A percentile compares a stretch with the other conserved stretches of the same genome.
Evolutionary conservation across 2,113 vertebrate genomes (phyloP).

Genomic region (Urocitellus parryii): DNA sequence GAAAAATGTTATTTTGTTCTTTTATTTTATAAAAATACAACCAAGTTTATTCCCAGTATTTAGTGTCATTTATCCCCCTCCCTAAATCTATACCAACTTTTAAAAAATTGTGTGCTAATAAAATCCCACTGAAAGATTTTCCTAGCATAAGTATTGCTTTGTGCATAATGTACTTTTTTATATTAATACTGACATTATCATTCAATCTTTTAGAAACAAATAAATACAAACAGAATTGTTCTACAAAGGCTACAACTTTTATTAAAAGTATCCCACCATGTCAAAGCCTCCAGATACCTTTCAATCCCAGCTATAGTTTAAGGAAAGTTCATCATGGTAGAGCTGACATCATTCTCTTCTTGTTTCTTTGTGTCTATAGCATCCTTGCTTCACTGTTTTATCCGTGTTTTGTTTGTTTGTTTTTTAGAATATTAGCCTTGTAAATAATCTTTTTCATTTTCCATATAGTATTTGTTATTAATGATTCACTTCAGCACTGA

Average conservation of each 20-base stretch:
- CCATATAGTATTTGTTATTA: neutral
- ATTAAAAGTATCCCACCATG: neutral
- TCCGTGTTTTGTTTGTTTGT: neutral
- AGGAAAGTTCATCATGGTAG: neutral
- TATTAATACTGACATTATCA: neutral
- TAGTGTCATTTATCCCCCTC: neutral
- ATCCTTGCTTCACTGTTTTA: neutral
- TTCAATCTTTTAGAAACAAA: conserved; percentile 58
- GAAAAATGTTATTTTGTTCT: neutral
- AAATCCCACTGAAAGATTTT: conserved; percentile 20
- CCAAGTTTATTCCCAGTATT: neutral
- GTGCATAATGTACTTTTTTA: conserved; percentile 41
- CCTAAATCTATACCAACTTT: conserved; percentile 22
- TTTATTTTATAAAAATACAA: conserved; percentile 35
- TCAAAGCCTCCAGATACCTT: neutral
- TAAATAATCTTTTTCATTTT: conserved; percentile 12
- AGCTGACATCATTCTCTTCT: neutral
- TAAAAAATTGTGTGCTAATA: neutral
- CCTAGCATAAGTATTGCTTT: conserved; percentile 33
- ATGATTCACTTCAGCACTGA: neutral
- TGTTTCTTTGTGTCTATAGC: conserved; percentile 8
- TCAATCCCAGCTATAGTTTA: neutral
- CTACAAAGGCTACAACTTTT: conserved; percentile 2
- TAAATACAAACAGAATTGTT: conserved; percentile 21
- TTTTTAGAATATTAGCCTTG: neutral